Percentiles rank a stretch among this genome's conserved stretches.
Conservation (phyloP, 2,797 vertebrate species). For the Phataginus tricuspis region DNA sequence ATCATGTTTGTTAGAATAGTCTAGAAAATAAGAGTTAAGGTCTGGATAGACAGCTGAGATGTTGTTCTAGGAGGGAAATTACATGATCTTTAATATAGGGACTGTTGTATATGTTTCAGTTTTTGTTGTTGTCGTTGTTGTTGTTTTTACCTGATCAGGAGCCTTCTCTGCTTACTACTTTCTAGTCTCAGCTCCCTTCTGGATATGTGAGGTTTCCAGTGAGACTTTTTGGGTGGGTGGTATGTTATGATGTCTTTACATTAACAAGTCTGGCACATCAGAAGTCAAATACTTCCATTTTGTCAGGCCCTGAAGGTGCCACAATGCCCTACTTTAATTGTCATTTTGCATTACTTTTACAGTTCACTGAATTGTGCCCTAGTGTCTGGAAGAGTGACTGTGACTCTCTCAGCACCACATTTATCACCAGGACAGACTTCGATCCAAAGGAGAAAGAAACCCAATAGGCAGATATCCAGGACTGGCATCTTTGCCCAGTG, state of each 20-base stretch:
- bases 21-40: slow-evolving; percentile 10
- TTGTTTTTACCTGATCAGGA: not conserved
- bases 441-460: slow-evolving; percentile 55
- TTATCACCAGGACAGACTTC: slow-evolving; percentile 65
- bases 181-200: slow-evolving; percentile 13
- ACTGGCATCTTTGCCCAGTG: slow-evolving; percentile 45
- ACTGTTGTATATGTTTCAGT: slow-evolving; percentile 7
- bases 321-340: slow-evolving; percentile 72
- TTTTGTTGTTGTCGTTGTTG: not conserved
- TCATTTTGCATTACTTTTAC: slow-evolving; percentile 76
- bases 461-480: slow-evolving; percentile 58
- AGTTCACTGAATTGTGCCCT: slow-evolving; percentile 72
- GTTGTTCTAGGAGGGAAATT: slow-evolving; percentile 31
- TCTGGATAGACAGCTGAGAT: not conserved
- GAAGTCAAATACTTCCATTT: slow-evolving; percentile 67
- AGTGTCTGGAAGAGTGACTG: slow-evolving; percentile 63
- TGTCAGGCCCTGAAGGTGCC: slow-evolving; percentile 63
- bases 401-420: slow-evolving; percentile 49
- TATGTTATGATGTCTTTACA: slow-evolving; percentile 49
- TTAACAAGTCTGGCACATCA: slow-evolving; percentile 71
- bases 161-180: slow-evolving; percentile 22
- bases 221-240: slow-evolving; percentile 8
- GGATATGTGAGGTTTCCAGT: slow-evolving; percentile 33
- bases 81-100: not conserved
- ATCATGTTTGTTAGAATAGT: slow-evolving; percentile 17